Evolutionary conservation across 2,113 vertebrate species (phyloP).

Genomic region (Calyptommatus sinebrachiatus): DNA sequence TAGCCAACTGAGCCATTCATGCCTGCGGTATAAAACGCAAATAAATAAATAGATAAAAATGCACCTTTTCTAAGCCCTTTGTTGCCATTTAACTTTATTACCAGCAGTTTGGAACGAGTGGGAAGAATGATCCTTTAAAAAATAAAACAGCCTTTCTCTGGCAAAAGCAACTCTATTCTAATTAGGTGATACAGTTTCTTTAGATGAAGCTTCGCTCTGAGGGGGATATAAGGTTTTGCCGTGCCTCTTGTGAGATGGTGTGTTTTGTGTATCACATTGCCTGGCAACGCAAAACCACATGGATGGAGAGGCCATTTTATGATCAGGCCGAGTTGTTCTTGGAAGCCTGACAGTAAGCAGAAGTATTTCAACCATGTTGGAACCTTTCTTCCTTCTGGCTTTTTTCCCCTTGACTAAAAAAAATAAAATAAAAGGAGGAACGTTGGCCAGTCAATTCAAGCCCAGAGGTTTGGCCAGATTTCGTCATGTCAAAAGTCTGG

Average conservation of each 20-base stretch:
- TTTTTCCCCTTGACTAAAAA: no score
- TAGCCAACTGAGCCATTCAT: no score
- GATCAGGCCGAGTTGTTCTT: conserved; percentile 44
- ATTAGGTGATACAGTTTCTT: conserved; percentile 64
- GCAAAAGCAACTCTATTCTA: conserved; percentile 35
- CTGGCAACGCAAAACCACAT: conserved; percentile 59
- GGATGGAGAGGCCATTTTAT: conserved; percentile 50
- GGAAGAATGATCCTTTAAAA: background rate
- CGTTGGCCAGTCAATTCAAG: no score
- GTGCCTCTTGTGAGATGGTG: conserved; percentile 26
- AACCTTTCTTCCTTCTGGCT: rapidly evolving
- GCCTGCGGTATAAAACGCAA: no score
- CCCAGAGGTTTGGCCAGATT: background rate
- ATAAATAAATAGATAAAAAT: background rate
- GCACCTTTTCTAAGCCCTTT: conserved; percentile 37
- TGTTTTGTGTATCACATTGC: conserved; percentile 69
- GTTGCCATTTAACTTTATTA: conserved; percentile 34
- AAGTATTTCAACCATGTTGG: conserved; percentile 26
- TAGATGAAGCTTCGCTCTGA: conserved; percentile 43
- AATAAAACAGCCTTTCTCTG: background rate
- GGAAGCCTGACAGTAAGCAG: conserved; percentile 46
- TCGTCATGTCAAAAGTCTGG: conserved; percentile 4
- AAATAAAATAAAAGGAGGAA: background rate
- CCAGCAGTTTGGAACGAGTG: background rate
- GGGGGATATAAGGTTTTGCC: conserved; percentile 53